A percentile compares a stretch with the other conserved stretches of the same genome.
Evolutionary conservation across 1,140 invertebrate species (phyloP).

Genomic region (Drosophila neocordata): DNA sequence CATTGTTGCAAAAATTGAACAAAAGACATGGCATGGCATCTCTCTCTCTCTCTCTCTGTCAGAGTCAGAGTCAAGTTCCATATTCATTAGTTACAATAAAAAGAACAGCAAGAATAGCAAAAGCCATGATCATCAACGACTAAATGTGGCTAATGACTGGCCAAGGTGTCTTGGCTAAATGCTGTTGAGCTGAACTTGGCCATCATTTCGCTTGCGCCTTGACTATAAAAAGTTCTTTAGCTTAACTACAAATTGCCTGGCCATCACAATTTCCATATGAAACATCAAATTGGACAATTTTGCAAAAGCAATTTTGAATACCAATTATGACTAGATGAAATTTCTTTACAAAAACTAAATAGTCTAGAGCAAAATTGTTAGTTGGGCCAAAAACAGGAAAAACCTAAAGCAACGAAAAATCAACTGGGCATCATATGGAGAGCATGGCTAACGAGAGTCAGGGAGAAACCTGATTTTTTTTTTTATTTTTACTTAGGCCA

Average conservation of each 20-base stretch:
- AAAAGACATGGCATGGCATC: slow-evolving; percentile 62
- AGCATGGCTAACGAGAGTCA: slow-evolving; percentile 48
- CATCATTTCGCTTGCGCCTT: neutral
- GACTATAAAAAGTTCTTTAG: neutral
- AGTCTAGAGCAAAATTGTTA: slow-evolving; percentile 1
- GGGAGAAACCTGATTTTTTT: slow-evolving; percentile 64
- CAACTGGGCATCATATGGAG: slow-evolving; percentile 39
- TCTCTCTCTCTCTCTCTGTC: too few relatives aligned
- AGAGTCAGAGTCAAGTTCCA: slow-evolving; percentile 65
- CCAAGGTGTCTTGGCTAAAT: slow-evolving; percentile 52
- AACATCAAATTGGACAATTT: slow-evolving; percentile 35
- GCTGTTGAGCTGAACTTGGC: slow-evolving; percentile 34
- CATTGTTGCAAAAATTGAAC: slow-evolving; percentile 18
- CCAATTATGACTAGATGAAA: neutral
- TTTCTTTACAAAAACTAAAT: neutral
- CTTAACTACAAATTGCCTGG: slow-evolving; percentile 8
- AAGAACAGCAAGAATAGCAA: slow-evolving; percentile 25
- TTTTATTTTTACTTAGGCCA: slow-evolving; percentile 40
- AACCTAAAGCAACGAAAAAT: slow-evolving; percentile 64
- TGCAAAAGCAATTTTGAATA: slow-evolving; percentile 24
- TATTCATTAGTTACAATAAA: slow-evolving; percentile 75
- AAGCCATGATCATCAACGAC: slow-evolving; percentile 61
- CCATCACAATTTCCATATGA: slow-evolving; percentile 14
- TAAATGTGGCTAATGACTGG: slow-evolving; percentile 69
- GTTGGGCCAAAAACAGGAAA: slow-evolving; percentile 46